Percentiles rank a stretch among this genome's conserved stretches.
These are phyloP conservation scores for Pithys albifrons DNA, from an alignment of 2,113 vertebrate species.

Conservation along the genomic window DNA sequence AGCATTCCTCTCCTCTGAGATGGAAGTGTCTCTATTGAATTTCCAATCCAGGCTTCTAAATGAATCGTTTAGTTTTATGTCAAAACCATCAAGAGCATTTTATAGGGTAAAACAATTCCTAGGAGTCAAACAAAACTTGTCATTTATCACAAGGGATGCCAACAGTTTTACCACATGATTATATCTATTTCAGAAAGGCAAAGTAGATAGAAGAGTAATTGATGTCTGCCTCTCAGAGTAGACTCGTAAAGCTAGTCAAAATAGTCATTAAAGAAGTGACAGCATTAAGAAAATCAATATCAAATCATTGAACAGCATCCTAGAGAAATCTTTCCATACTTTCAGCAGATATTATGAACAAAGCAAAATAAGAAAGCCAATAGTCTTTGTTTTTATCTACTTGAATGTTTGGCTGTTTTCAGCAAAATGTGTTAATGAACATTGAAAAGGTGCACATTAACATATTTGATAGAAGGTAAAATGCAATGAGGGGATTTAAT, in stretches of 20 bases:
- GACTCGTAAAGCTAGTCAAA: not conserved
- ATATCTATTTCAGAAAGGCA: conserved; percentile 15
- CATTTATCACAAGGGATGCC: conserved; percentile 33
- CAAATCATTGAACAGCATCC: conserved; percentile 37
- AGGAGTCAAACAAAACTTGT: conserved; percentile 22
- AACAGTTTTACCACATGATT: conserved; percentile 44
- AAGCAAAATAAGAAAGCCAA: conserved; percentile 64
- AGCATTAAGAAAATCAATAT: conserved; percentile 48
- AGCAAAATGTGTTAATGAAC: conserved; percentile 74
- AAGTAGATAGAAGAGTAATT: conserved; percentile 20
- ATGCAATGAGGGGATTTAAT: conserved; percentile 80
- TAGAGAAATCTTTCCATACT: conserved; percentile 14
- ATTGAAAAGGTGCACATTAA: conserved; percentile 73
- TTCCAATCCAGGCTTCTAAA: not conserved
- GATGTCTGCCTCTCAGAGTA: conserved; percentile 12
- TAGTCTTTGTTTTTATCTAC: conserved; percentile 50
- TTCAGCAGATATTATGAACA: conserved; percentile 43
- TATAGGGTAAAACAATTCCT: conserved; percentile 8
- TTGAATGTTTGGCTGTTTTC: conserved; percentile 65
- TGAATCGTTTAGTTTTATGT: conserved; percentile 9
- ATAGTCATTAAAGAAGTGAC: not conserved
- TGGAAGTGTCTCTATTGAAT: not conserved
- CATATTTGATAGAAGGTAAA: conserved; percentile 76
- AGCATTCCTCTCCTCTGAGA: not conserved
- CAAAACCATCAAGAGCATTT: conserved; percentile 40